Percentiles rank a stretch among this genome's conserved stretches.
Evolutionary conservation across 2,113 vertebrate genomes (phyloP).

Genomic region (Sterrhoptilus dennistouni): DNA sequence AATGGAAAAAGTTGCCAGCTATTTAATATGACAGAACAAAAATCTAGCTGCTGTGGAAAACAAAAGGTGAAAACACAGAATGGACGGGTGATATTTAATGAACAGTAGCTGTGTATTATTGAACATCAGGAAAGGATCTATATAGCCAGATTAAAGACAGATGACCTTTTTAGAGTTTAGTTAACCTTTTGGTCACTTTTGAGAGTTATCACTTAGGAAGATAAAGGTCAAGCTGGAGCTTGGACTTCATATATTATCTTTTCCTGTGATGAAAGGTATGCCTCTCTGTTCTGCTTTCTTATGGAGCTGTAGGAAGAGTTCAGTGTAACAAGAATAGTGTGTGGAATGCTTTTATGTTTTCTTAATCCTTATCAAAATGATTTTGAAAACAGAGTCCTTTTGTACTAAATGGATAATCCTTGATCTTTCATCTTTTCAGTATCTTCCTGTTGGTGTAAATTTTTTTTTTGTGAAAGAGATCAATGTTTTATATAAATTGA

Average conservation of each 20-base stretch:
- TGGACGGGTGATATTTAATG: constrained; percentile 60
- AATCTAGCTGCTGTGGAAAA: background rate
- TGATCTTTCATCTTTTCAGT: background rate
- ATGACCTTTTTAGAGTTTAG: constrained; percentile 72
- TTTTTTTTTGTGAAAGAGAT: background rate
- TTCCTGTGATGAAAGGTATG: background rate
- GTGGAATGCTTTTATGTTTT: background rate
- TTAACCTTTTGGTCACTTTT: constrained; percentile 73
- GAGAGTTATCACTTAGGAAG: constrained; percentile 69
- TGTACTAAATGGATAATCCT: background rate
- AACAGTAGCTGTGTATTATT: constrained; percentile 53
- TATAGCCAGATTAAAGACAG: constrained; percentile 64
- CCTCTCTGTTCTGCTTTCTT: background rate
- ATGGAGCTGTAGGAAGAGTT: background rate
- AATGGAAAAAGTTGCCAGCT: background rate
- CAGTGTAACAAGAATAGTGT: background rate
- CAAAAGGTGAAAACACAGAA: background rate
- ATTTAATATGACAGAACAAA: constrained; percentile 1
- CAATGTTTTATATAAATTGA: background rate
- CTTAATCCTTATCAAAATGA: background rate
- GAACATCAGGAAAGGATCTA: constrained; percentile 52
- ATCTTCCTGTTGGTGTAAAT: background rate
- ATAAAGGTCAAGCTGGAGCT: constrained; percentile 64
- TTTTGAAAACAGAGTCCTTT: background rate
- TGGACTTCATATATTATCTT: constrained; percentile 19